Conservation (phyloP, 2,113 vertebrate genomes). For the Cardinalis cardinalis region DNA sequence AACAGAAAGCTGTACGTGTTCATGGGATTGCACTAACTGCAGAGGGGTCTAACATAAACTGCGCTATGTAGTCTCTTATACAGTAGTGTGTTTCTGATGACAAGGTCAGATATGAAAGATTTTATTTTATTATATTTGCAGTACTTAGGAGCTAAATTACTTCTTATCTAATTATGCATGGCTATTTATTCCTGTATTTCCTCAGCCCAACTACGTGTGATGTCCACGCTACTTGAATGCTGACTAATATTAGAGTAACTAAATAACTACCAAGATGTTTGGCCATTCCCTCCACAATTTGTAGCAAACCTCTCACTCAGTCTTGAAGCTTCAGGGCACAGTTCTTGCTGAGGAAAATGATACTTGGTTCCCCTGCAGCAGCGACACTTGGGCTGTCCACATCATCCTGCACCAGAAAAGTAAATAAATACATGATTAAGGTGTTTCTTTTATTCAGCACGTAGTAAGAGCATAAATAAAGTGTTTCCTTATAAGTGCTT, state of each 20-base stretch:
- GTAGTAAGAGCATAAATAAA: not conserved
- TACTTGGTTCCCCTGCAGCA: not conserved
- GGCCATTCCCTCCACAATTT: not conserved
- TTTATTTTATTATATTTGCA: not conserved
- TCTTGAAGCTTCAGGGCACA: not conserved
- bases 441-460: not conserved
- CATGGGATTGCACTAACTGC: not conserved
- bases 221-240: rapidly evolving
- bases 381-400: not conserved
- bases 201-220: not conserved
- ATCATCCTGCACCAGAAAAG: not conserved
- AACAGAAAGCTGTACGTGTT: not conserved
- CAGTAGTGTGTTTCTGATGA: not conserved
- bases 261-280: not conserved
- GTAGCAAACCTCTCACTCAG: not conserved
- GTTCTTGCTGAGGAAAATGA: not conserved
- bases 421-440: not conserved
- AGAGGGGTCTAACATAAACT: not conserved
- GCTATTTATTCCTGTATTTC: not conserved
- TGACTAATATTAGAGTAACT: not conserved
- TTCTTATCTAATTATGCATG: not conserved
- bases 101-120: not conserved
- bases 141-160: not conserved
- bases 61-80: not conserved
- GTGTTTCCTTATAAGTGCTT: not conserved